Base-by-base conservation (phyloP, 2,888 invertebrate species). In the Yponomeuta sedellus region DNA sequence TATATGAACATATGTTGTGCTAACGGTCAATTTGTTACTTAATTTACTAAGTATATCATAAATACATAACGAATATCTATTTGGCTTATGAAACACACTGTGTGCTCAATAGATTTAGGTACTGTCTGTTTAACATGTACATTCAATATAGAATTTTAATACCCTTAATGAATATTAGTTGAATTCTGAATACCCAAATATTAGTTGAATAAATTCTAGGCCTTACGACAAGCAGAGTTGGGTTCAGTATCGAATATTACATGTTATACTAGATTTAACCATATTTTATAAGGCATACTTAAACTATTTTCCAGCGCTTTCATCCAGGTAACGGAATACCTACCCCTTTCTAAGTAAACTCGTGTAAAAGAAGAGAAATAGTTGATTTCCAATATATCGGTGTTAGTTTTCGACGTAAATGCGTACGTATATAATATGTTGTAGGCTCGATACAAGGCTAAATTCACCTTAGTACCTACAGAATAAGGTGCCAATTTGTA, bases 1-100 rank as follows among this genome's bases (percentile, higher is more conserved):
- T 16, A 67, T 56, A 19, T 34, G 28, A 77, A 75, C 74, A 76
- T 75, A 77, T 73, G 81, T 83, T 83, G 80, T 83, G 81, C 77
- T 72, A 75, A 75, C 71, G 81, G 62, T 81, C 81, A 82, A 82
- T 83, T 82, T 76, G 69, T 78, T 77, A 77, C 74, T 72, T 76
- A 8, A 34, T 75, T 75, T 71, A 68, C 68, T 67, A 62, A 62
- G 25, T 19, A 52, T 52, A 52, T 39, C 3, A 62, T 39, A 6
- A 28, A 62, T 64, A 57, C 19, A 57, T 34, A 40, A 64, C 16
- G 28, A 63, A 11, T 34, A 64, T 25, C 34, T 56, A 19, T 56
- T 56, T 56, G 74, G 80, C 80, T 82, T 82, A 80, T 80, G 78
- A 81, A 78, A 73, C 73, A 69, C 70, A 68, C 70, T 70, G 77